These are phyloP conservation scores for Hydra vulgaris DNA, from an alignment of 30 jellyfish, hydroid and myxozoan species.

Conservation along the genomic window DNA sequence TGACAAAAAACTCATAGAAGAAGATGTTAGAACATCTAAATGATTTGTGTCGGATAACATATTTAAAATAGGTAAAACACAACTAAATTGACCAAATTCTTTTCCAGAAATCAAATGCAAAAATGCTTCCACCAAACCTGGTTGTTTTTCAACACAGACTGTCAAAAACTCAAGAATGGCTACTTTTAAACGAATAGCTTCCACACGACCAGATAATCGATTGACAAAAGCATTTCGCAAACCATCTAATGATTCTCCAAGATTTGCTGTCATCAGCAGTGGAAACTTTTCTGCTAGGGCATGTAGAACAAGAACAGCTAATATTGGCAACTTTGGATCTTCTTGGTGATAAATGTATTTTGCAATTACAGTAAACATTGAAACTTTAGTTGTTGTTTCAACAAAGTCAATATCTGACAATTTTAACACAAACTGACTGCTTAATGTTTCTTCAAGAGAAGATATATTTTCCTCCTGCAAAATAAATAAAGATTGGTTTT, in stretches of 20 bases:
- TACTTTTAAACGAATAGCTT: constrained; percentile 66
- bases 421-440: constrained; percentile 29
- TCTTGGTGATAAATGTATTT: constrained; percentile 46
- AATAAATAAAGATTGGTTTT: background rate
- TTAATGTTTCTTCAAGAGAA: constrained; percentile 45
- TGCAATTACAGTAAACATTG: constrained; percentile 54
- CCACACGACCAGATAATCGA: constrained; percentile 39
- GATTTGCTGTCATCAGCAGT: constrained; percentile 42
- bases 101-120: constrained; percentile 26
- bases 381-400: constrained; percentile 19
- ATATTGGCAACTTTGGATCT: constrained; percentile 68
- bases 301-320: constrained; percentile 55
- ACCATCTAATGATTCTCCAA: constrained; percentile 44
- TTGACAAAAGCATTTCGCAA: constrained; percentile 43
- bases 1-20: constrained; percentile 41
- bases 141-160: constrained; percentile 71
- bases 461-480: constrained; percentile 29
- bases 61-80: constrained; percentile 38
- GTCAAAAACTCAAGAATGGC: constrained; percentile 78
- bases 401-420: constrained; percentile 15
- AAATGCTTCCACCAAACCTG: constrained; percentile 72
- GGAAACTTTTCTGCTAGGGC: constrained; percentile 20
- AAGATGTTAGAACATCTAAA: constrained; percentile 27
- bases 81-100: constrained; percentile 42
- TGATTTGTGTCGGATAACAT: constrained; percentile 24